These are phyloP conservation scores for Pomatostomus ruficeps DNA, from an alignment of 2,113 vertebrate genomes.

Conservation along the genomic window DNA sequence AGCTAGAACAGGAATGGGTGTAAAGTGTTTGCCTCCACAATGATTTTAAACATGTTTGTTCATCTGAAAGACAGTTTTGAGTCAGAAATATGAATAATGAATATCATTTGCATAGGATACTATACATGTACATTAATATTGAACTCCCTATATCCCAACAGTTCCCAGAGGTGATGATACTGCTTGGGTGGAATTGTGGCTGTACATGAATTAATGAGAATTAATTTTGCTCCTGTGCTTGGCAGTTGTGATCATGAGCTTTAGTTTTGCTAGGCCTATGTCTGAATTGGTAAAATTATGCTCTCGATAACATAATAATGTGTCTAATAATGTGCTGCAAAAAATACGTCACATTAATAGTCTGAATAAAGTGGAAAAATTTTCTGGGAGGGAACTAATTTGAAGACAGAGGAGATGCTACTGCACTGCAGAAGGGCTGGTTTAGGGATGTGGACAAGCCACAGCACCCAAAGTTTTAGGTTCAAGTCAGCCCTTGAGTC, in stretches of 20 bases:
- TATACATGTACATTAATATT: background rate
- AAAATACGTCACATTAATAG: background rate
- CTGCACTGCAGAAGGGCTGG: background rate
- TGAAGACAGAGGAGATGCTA: background rate
- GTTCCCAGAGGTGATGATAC: background rate
- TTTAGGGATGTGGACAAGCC: background rate
- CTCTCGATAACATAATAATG: background rate
- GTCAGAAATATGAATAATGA: background rate
- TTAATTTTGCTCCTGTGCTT: background rate
- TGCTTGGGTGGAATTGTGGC: background rate
- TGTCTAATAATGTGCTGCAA: background rate
- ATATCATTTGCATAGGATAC: background rate
- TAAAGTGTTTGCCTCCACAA: background rate
- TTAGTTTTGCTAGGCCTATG: background rate
- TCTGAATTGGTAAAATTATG: background rate
- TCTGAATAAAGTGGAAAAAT: background rate
- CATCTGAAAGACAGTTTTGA: background rate
- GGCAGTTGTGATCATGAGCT: background rate
- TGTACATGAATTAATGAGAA: background rate
- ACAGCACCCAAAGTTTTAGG: background rate
- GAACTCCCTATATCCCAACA: background rate
- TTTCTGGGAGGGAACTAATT: fast-evolving
- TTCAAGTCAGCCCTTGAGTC: background rate
- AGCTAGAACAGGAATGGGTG: background rate
- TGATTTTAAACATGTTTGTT: background rate